A percentile compares a stretch with the other conserved stretches of the same genome.
phyloP scores from a whole-genome alignment of 2,797 vertebrate species.

The Limnodromus scolopaceus region DNA sequence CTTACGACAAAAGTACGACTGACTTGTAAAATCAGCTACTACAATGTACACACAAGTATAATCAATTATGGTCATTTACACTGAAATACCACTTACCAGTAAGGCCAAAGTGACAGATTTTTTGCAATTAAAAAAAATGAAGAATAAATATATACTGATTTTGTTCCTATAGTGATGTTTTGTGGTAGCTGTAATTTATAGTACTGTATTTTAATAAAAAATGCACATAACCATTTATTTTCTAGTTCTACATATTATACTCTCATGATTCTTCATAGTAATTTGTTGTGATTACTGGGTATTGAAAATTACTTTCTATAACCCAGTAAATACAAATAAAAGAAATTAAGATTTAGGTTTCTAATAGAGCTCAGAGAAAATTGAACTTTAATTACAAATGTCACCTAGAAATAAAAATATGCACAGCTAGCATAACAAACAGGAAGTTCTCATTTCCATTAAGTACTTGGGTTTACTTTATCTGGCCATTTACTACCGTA shows the following conservation, averaged over 20 bases:
- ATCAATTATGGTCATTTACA: not conserved
- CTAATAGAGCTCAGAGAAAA: not conserved
- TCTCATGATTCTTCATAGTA: not conserved
- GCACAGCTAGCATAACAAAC: not conserved
- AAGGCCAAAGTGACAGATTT: not conserved
- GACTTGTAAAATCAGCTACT: not conserved
- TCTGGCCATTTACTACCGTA: not conserved
- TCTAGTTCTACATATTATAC: not conserved
- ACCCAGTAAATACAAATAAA: not conserved
- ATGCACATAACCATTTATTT: not conserved
- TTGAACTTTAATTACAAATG: not conserved
- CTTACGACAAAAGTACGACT: not conserved
- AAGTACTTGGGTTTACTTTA: not conserved
- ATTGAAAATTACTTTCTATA: not conserved
- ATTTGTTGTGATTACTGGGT: not conserved
- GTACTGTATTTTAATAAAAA: not conserved
- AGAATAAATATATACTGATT: not conserved
- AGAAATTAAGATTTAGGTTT: conserved; percentile 1
- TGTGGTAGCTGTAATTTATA: not conserved
- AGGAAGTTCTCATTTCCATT: not conserved
- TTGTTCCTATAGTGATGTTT: not conserved
- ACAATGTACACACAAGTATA: not conserved
- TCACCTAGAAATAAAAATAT: not conserved
- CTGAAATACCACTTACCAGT: not conserved
- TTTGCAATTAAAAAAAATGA: not conserved